Evolutionary conservation across 92 coral and sea anemone genomes (phyloP).

Genomic region (Paragorgia papillata): DNA sequence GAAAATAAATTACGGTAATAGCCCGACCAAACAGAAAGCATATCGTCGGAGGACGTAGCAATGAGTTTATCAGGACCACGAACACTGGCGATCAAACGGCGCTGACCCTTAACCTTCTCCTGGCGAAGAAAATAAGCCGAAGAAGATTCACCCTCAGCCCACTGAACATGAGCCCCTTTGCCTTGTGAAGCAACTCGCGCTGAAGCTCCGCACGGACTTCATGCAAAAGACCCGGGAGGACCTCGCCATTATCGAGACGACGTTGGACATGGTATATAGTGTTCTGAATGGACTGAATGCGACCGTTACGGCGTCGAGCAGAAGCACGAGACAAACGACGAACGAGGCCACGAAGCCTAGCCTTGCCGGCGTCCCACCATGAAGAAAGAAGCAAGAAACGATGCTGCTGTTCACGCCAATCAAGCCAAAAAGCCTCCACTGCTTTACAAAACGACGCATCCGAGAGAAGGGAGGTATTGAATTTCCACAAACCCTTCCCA

Average conservation of each 20-base stretch:
- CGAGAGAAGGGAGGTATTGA: slow-evolving; percentile 48
- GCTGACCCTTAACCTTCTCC: background rate
- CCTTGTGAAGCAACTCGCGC: background rate
- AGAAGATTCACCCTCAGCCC: slow-evolving; percentile 15
- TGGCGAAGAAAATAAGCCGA: background rate
- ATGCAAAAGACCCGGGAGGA: background rate
- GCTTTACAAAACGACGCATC: slow-evolving; percentile 2
- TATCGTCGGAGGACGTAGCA: background rate
- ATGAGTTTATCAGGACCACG: background rate
- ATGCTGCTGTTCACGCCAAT: slow-evolving; percentile 13
- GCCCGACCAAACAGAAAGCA: background rate
- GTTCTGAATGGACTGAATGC: background rate
- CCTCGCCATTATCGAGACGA: background rate
- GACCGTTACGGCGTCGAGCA: background rate
- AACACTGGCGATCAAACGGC: background rate
- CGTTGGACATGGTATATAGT: background rate
- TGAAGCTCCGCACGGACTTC: background rate
- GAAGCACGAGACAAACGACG: background rate
- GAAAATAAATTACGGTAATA: slow-evolving; percentile 2
- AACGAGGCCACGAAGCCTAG: slow-evolving; percentile 8
- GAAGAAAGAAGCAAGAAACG: background rate
- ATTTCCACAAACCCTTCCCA: slow-evolving; percentile 56
- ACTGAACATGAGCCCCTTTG: slow-evolving; percentile 26
- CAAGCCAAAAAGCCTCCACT: slow-evolving; percentile 27
- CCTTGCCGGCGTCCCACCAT: slow-evolving; percentile 66